phyloP scores from a whole-genome alignment of 2,888 invertebrate genomes.

The Xestia c-nigrum region DNA sequence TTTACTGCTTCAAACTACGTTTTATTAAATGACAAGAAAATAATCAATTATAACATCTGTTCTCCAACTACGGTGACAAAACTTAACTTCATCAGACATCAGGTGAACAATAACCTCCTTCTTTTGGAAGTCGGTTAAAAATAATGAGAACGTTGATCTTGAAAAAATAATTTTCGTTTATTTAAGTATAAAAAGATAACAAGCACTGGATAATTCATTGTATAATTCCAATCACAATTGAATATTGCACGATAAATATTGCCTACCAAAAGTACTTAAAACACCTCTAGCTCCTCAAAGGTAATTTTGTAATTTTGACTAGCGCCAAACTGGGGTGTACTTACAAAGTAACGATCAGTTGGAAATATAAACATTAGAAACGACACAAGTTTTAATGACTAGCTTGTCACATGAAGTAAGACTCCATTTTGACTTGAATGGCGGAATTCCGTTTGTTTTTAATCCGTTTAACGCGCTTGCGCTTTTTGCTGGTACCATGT shows the following conservation, averaged over 20 bases:
- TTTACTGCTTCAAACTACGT: constrained; percentile 19
- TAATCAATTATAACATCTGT: not conserved
- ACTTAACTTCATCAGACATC: constrained; percentile 1
- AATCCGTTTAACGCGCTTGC: constrained; percentile 43
- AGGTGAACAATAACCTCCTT: constrained; percentile 8
- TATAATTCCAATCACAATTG: constrained; percentile 15
- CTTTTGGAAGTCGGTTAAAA: too few species aligned
- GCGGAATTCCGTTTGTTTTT: constrained; percentile 24
- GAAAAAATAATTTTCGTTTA: constrained; percentile 28
- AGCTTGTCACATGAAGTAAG: constrained; percentile 14
- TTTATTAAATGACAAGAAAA: constrained; percentile 5
- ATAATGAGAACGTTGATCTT: not conserved
- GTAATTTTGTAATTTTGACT: constrained; percentile 15
- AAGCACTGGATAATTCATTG: not conserved
- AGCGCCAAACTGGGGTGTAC: constrained; percentile 2
- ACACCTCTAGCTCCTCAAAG: not conserved
- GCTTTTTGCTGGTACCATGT: constrained; percentile 69
- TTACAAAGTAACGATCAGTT: constrained; percentile 4
- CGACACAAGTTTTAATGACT: constrained; percentile 18
- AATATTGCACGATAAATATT: constrained; percentile 18
- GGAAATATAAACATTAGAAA: constrained; percentile 9
- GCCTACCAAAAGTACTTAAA: not conserved
- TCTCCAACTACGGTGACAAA: constrained; percentile 7
- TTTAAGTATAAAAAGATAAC: constrained; percentile 13
- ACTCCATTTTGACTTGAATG: constrained; percentile 28